Conservation (phyloP, 1,140 invertebrate genomes). For the Drosophila elegans region DNA sequence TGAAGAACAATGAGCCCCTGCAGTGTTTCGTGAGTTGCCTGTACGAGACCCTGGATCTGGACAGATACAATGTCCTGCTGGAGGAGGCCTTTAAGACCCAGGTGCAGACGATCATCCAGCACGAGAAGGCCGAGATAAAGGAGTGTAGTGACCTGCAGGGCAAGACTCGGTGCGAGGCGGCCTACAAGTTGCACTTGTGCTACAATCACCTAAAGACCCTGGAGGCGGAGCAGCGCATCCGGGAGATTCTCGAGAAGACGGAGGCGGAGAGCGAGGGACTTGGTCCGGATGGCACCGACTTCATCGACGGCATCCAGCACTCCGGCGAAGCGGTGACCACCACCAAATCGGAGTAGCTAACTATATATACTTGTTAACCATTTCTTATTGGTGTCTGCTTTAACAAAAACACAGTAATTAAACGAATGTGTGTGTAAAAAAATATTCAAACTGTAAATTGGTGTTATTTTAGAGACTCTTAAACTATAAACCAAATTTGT, state of each 20-base stretch:
- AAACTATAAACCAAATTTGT: background rate
- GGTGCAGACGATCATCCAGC: constrained; percentile 51
- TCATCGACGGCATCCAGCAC: constrained; percentile 50
- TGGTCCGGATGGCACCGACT: constrained; percentile 29
- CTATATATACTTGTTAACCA: background rate
- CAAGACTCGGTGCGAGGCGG: constrained; percentile 65
- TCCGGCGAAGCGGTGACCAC: constrained; percentile 19
- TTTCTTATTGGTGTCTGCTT: constrained; percentile 1
- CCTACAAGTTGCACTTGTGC: constrained; percentile 73
- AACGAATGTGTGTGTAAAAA: background rate
- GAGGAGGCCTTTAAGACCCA: constrained; percentile 65
- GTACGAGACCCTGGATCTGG: constrained; percentile 59
- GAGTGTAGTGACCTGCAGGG: constrained; percentile 64
- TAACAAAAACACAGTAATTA: background rate
- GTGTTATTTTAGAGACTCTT: background rate
- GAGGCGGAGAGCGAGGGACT: constrained; percentile 31
- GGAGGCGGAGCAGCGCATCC: constrained; percentile 69
- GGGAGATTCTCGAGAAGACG: constrained; percentile 59
- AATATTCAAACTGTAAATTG: constrained; percentile 7
- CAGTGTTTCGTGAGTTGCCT: constrained; percentile 72
- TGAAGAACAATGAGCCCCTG: constrained; percentile 65
- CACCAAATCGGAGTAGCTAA: constrained; percentile 11
- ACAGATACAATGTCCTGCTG: constrained; percentile 63
- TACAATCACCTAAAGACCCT: constrained; percentile 72
- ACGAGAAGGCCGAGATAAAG: constrained; percentile 54